A percentile compares a stretch with the other conserved stretches of the same genome.
These are phyloP conservation scores for Trachythela sp. DNA, from an alignment of 64 coral and sea anemone species.

Conservation along the genomic window DNA sequence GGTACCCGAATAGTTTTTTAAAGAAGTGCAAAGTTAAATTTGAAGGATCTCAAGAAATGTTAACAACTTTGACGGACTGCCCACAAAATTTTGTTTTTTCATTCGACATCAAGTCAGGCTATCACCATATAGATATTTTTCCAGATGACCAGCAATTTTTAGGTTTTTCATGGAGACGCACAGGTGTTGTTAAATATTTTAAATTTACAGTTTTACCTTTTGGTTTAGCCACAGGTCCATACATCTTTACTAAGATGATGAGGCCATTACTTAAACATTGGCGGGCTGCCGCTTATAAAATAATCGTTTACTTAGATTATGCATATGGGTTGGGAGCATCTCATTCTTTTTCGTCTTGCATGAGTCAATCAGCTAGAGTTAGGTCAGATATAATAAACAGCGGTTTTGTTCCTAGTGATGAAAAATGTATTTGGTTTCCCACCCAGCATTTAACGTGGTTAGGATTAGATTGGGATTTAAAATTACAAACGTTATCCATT, in stretches of 20 bases:
- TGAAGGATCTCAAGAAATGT: constrained; percentile 55
- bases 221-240: constrained; percentile 26
- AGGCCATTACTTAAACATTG: constrained; percentile 33
- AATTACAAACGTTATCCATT: too few relatives aligned
- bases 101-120: constrained; percentile 52
- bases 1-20: constrained; percentile 20
- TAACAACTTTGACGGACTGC: constrained; percentile 17
- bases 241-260: constrained; percentile 43
- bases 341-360: neutral
- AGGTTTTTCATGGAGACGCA: constrained; percentile 38
- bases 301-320: constrained; percentile 45
- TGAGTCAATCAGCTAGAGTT: neutral
- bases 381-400: neutral
- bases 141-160: constrained; percentile 18
- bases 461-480: constrained; percentile 33
- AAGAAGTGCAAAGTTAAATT: constrained; percentile 58
- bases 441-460: neutral
- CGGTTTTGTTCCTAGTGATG: constrained; percentile 20
- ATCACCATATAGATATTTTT: constrained; percentile 43
- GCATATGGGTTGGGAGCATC: neutral
- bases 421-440: constrained; percentile 26
- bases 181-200: neutral
- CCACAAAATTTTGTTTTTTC: constrained; percentile 35
- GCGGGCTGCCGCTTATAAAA: neutral
- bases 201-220: constrained; percentile 39